Evolutionary conservation across 2,113 vertebrate genomes (phyloP).

Genomic region (Phaethon lepturus): DNA sequence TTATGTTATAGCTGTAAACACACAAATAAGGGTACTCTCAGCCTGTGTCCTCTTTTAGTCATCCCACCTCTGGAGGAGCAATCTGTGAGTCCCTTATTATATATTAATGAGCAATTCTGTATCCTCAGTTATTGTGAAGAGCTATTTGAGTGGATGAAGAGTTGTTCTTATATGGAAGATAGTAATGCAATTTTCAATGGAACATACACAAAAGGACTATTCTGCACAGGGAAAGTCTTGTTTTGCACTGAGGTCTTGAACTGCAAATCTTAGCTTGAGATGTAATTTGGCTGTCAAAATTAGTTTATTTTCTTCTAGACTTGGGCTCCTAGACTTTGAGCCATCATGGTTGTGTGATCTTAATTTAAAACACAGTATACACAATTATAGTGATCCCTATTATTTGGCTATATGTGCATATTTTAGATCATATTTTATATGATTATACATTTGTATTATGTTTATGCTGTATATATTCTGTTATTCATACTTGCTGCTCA

Average conservation of each 20-base stretch:
- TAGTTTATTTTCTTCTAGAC: background rate
- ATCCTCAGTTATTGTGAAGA: background rate
- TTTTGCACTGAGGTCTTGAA: background rate
- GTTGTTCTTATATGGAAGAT: background rate
- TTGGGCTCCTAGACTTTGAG: background rate
- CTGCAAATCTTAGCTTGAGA: background rate
- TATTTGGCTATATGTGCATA: background rate
- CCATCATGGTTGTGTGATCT: background rate
- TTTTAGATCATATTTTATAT: background rate
- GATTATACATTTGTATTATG: background rate
- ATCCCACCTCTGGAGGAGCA: background rate
- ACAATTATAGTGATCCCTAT: background rate
- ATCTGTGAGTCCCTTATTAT: rapidly evolving
- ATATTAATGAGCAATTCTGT: background rate
- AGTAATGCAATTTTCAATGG: background rate
- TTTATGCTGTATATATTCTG: background rate
- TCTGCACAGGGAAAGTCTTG: background rate
- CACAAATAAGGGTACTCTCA: rapidly evolving
- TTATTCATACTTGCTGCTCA: background rate
- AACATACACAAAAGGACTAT: background rate
- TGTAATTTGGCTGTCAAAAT: background rate
- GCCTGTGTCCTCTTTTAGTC: too few species aligned
- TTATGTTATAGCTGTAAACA: background rate
- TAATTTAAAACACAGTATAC: background rate
- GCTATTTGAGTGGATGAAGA: background rate